These are phyloP conservation scores for Calliopum simillimum DNA, from an alignment of 2,888 invertebrate genomes.

Conservation along the genomic window DNA sequence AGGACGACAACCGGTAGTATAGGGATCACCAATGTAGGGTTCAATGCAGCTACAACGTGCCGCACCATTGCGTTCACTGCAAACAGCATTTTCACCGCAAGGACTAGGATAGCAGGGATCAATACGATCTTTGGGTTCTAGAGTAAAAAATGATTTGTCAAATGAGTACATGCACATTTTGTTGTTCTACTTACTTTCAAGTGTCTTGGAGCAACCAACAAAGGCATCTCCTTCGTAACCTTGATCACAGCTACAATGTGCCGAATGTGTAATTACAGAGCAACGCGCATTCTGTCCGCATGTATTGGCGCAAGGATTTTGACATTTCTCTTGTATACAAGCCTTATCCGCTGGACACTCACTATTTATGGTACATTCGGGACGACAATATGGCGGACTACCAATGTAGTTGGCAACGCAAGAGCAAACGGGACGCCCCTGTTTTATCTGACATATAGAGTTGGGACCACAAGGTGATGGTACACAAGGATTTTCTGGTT, in stretches of 20 bases:
- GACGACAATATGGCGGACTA: constrained; percentile 83
- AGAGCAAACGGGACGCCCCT: constrained; percentile 82
- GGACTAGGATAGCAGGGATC: constrained; percentile 82
- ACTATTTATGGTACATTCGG: constrained; percentile 85
- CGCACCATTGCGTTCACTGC: constrained; percentile 75
- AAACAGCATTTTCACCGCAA: constrained; percentile 87
- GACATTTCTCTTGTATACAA: constrained; percentile 84
- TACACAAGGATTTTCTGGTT: constrained; percentile 70
- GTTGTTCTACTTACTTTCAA: constrained; percentile 62
- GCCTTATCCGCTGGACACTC: constrained; percentile 84
- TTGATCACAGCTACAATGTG: constrained; percentile 81
- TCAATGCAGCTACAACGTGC: constrained; percentile 88
- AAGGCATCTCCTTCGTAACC: constrained; percentile 89
- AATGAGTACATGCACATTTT: neutral
- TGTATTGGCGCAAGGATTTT: constrained; percentile 81
- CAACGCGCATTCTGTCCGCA: constrained; percentile 86
- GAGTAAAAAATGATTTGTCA: neutral
- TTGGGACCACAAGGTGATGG: constrained; percentile 83
- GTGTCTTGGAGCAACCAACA: constrained; percentile 77
- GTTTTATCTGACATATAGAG: constrained; percentile 85
- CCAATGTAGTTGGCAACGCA: constrained; percentile 84
- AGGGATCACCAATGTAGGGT: constrained; percentile 89
- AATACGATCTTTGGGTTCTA: constrained; percentile 56
- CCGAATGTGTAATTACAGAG: constrained; percentile 82
- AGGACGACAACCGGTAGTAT: constrained; percentile 85